Base-by-base conservation (phyloP, 1,140 invertebrate species). In the Cyrtorhinus lividipennis region DNA sequence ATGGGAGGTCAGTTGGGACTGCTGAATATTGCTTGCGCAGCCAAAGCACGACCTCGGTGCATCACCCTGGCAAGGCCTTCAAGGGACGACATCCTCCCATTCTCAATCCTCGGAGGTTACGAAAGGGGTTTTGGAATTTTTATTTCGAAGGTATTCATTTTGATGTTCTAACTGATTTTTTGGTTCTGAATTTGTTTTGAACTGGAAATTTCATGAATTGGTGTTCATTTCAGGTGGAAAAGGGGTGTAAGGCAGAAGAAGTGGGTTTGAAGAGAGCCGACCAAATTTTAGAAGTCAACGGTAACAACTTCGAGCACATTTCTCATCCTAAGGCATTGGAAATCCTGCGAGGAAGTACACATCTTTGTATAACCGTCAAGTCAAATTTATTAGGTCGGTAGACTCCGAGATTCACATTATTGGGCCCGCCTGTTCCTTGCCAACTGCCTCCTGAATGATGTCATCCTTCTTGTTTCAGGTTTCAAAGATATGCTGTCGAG, bases 261-360 rank as follows among this genome's bases (percentile, higher is more conserved):
- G 88, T 93, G n/a, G 95, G 96, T 0, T 76, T 99, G 18, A 96
- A 96, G 75, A 79, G 92, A 58, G 95, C 95, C 1, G 96, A 99
- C 79, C 95, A 99, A 77, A 90, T 96, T 65, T 78, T 98, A 61
- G 92, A 98, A 77, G 94, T 98, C 0, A 99, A 99, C 74, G 92
- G 95, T 20, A 90, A 96, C 70, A 95, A 86, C 68, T 96, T 98
- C 74, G 85, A 92, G 70, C 89, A 93, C 72, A 87, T 98, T 38
- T 88, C 84, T 68, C 87, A 93, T 71, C 83, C 86, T 20, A 83
- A 86, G 71, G 95, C 95, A 2, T 79, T 97, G 67, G 95, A 98
- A 73, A 86, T 97, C 60, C 80, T 99, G 0, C 82, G 86, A 64
- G 87, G 90, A 46, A 92, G 93, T 23, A 98, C 95, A 59, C 95